Evolutionary conservation across 1,140 invertebrate genomes (phyloP), one percentile per base, ranked within the genome.

Genomic region (Artemia franciscana): DNA sequence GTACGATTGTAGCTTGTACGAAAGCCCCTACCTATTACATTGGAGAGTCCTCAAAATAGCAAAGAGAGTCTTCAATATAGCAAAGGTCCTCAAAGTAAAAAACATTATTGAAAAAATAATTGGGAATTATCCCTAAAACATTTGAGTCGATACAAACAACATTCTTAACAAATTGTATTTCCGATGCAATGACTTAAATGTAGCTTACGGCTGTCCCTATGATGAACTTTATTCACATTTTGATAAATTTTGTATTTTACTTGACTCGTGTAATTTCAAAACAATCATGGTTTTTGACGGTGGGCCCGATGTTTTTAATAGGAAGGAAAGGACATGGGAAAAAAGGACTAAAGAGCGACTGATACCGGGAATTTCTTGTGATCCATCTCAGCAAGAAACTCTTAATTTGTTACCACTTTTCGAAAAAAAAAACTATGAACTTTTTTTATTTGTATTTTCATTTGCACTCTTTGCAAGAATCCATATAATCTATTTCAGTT

Each of bases 201-300:
- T 80, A 57, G 78, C 80, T 1, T 92, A 88, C 73, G 87, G 87
- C 18, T 89, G 90, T 0, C 87, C 92, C 71, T 92, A 91, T 69
- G 84, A 91, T 67, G 79, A 80, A 67, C 88, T 80, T 72, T 79
- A 78, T 3, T 68, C 76, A 18, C 73, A 73, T 24, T 75, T 85
- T 5, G 71, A 73, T 56, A 74, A 79, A 15, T 91, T 90, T 68
- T 89, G 92, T 67, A 74, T 80, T 7, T 71, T 80, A 9, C 73
- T 92, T 3, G 70, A 72, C 58, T 78, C 79, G 69, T 91, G 88
- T 68, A 81, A 83, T 59, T 74, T 94, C 12, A 78, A 69, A n/a
- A 78, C 87, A 0, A 78, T 84, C 66, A 80, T 93, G 21, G 69
- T 93, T 5, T 81, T 91, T 67, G 90, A 93, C 75, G 91, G 91